phyloP scores from a whole-genome alignment of 2,113 vertebrate species.

The Odontophorus gujanensis region DNA sequence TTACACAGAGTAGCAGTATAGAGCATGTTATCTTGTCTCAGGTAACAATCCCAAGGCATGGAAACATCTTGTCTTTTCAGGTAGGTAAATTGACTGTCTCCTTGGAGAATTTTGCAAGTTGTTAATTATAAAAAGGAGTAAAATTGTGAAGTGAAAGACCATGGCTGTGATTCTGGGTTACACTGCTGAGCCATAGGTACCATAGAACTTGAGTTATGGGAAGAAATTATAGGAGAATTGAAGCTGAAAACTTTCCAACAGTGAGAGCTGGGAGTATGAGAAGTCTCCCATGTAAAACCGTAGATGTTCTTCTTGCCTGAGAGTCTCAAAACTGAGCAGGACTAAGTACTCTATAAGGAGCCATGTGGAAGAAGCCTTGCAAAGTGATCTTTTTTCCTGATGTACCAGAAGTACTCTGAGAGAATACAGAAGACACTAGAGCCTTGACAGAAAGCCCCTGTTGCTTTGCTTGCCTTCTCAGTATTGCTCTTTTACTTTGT shows the following conservation, averaged over 20 bases:
- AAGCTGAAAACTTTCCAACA: background rate
- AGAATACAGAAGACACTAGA: background rate
- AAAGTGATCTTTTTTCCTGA: background rate
- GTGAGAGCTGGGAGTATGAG: background rate
- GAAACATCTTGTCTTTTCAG: background rate
- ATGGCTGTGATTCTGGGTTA: background rate
- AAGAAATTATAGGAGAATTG: slow-evolving; percentile 21
- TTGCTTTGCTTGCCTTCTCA: background rate
- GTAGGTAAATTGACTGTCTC: background rate
- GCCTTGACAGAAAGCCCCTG: background rate
- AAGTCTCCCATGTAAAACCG: background rate
- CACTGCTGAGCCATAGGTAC: background rate
- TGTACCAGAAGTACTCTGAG: background rate
- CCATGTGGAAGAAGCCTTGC: background rate
- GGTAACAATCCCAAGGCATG: background rate
- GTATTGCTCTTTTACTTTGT: background rate
- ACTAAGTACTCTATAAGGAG: background rate
- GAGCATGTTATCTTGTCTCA: background rate
- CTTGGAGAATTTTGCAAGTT: background rate
- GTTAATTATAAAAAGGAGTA: slow-evolving; percentile 18
- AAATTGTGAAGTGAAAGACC: slow-evolving; percentile 17
- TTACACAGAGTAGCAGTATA: background rate
- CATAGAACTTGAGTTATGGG: background rate
- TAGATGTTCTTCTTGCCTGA: background rate
- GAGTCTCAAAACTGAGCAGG: background rate